These are phyloP conservation scores for Nerophis ophidion DNA, from an alignment of 2,113 vertebrate genomes.

Conservation along the genomic window DNA sequence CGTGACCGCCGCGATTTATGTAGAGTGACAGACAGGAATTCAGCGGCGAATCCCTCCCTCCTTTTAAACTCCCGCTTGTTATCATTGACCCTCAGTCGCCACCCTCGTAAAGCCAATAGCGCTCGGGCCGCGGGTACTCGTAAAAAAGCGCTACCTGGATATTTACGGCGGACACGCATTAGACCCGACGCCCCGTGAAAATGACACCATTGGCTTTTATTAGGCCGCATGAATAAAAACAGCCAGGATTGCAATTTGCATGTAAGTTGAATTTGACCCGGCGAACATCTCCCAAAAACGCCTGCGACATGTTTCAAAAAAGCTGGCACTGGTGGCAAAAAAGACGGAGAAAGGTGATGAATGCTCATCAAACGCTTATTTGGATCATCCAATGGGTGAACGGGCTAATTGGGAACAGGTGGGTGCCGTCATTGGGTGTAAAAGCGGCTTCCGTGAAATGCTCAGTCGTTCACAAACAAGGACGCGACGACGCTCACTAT, in stretches of 20 bases:
- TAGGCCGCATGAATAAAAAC: not conserved
- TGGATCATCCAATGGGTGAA: no score
- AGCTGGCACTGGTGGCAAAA: no score
- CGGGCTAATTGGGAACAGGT: no score
- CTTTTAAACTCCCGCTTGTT: conserved; percentile 63
- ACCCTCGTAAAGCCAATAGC: conserved; percentile 54
- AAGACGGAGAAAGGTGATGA: no score
- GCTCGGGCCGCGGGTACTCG: conserved; percentile 39
- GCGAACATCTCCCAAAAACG: no score
- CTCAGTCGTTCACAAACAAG: no score
- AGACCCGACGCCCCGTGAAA: conserved; percentile 28
- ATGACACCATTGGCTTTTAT: conserved; percentile 15
- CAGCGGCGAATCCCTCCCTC: conserved; percentile 53
- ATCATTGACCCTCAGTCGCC: conserved; percentile 60
- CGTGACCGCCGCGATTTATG: conserved; percentile 59
- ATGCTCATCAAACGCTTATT: no score
- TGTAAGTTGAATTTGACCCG: not conserved
- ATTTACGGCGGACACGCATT: conserved; percentile 40
- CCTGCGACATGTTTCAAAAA: no score
- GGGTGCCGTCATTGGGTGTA: no score
- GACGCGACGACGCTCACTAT: no score
- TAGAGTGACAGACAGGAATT: conserved; percentile 73
- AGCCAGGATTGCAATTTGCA: conserved; percentile 4
- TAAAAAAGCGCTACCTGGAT: conserved; percentile 47
- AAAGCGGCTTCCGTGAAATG: no score